Conservation (phyloP, 2,888 invertebrate genomes). For the Pyrochroa serraticornis region DNA sequence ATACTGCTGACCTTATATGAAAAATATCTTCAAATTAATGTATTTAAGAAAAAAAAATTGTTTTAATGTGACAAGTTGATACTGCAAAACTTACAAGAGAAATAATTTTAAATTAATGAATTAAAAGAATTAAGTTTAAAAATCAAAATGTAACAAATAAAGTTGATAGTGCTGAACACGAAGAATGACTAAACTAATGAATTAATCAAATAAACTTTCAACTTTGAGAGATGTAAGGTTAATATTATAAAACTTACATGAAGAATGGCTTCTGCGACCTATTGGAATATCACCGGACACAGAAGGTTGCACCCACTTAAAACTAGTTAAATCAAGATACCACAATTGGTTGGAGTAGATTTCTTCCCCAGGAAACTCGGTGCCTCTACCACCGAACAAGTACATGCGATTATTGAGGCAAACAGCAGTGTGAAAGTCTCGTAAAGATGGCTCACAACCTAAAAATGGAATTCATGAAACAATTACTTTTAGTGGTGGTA, state of each 20-base stretch:
- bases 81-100: constrained; percentile 2
- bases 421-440: constrained; percentile 90
- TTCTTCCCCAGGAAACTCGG: constrained; percentile 61
- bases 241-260: too few species aligned
- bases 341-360: constrained; percentile 79
- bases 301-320: constrained; percentile 71
- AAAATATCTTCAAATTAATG: too few species aligned
- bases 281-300: constrained; percentile 72
- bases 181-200: too few species aligned
- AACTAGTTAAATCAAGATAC: constrained; percentile 74
- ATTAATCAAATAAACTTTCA: too few species aligned
- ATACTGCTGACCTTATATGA: too few species aligned
- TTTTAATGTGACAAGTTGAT: too few species aligned
- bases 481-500: too few species aligned
- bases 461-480: constrained; percentile 18
- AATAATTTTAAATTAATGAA: constrained; percentile 3
- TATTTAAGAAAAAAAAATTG: too few species aligned
- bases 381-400: constrained; percentile 82
- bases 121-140: constrained; percentile 4
- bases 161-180: too few species aligned
- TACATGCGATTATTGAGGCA: constrained; percentile 81
- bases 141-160: constrained; percentile 4
- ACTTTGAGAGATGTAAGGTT: too few species aligned
- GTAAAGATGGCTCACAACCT: constrained; percentile 61
- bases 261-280: constrained; percentile 89